Evolutionary conservation across 2,888 invertebrate species (phyloP), one percentile per base, ranked within the genome.

Genomic region (Cantharis rustica): DNA sequence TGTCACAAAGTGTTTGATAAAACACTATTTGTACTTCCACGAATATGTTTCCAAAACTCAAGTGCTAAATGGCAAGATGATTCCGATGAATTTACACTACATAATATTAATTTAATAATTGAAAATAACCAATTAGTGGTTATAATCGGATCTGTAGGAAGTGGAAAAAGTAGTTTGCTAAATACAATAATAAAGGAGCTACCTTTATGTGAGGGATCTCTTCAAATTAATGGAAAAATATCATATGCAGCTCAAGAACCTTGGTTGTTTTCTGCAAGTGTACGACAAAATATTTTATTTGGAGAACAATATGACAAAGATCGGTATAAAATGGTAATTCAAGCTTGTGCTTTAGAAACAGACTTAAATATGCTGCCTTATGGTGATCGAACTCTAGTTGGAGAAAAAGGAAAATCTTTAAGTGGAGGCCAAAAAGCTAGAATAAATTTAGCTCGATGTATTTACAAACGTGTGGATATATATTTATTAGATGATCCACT

Each of bases 371-470:
- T 93, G 81, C 91, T 96, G 81, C 93, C 94, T 0, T 90, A 93
- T 81, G 95, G 95, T 7, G 96, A 96, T 85, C 88, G 91, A 82
- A 95, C 95, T 0, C 85, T 94, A 73, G 94, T 96, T 1, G 96
- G 96, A 2, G 96, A 96, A 84, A 91, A 94, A 71, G 96, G 96
- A 11, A 92, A 94, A 2, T 92, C 93, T 2, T 87, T 97, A 13
- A 95, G 95, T 63, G 96, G 96, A 4, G 96, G 96, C 13, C 96
- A 96, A 88, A 92, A 93, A 86, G 95, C 96, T 1, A 90, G 96
- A 79, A 92, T 97, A 23, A 95, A 94, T 86, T 89, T 96, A 70
- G 95, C 95, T 0, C 90, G 95, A 83, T 92, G 94, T 9, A 89
- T 95, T 70, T 96, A 95, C 84, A 92, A 92, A 82, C 90, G 93